phyloP scores from a whole-genome alignment of 2,113 vertebrate species.

The Hyaena hyaena region DNA sequence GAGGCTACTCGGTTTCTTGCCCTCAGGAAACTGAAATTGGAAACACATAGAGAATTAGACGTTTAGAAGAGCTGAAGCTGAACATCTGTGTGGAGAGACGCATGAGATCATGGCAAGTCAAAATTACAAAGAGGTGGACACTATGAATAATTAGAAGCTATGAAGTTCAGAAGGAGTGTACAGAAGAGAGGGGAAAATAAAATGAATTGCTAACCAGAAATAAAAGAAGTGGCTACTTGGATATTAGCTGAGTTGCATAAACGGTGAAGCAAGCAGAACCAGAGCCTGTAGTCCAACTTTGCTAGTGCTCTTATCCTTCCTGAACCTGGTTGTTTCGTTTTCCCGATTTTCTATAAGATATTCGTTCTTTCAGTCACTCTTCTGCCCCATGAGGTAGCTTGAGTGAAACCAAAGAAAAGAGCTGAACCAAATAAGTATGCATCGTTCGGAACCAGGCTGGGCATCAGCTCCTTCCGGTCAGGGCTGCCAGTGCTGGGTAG shows the following conservation, averaged over 20 bases:
- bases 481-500: background rate
- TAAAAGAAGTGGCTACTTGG: background rate
- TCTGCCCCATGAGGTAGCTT: background rate
- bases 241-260: background rate
- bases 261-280: background rate
- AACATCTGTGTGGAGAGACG: background rate
- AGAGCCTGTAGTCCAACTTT: no score
- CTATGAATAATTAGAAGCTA: background rate
- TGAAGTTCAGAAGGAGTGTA: background rate
- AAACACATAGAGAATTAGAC: background rate
- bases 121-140: background rate
- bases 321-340: background rate
- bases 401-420: background rate
- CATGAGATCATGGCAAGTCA: background rate
- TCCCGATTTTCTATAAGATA: background rate
- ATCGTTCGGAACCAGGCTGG: background rate
- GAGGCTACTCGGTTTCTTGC: background rate
- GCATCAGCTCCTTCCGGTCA: background rate
- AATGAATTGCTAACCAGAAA: background rate
- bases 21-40: background rate
- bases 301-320: background rate
- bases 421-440: background rate
- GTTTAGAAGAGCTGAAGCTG: background rate
- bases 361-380: background rate
- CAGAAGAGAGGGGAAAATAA: background rate